A percentile compares a stretch with the other conserved stretches of the same genome.
Evolutionary conservation across 2,113 vertebrate species (phyloP).

Genomic region (Pungitius pungitius): DNA sequence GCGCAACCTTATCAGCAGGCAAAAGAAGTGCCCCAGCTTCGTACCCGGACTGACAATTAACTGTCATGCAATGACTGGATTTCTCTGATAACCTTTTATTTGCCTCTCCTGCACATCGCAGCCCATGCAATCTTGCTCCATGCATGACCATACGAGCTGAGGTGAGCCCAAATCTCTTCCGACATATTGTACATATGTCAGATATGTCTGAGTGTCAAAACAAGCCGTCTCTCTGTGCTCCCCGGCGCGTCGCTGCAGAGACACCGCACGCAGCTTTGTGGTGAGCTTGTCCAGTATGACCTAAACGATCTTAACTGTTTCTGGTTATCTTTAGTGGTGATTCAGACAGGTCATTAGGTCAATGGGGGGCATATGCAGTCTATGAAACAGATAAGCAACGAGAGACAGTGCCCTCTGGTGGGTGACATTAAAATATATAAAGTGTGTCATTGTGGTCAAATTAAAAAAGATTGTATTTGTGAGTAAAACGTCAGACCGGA

Average conservation of each 20-base stretch:
- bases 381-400: not conserved
- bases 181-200: constrained; percentile 56
- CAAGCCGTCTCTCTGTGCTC: constrained; percentile 1
- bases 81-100: constrained; percentile 78
- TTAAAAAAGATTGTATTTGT: too few species aligned
- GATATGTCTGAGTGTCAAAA: constrained; percentile 32
- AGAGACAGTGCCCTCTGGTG: constrained; percentile 65
- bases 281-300: constrained; percentile 9
- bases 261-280: constrained; percentile 29
- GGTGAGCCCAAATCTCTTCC: constrained; percentile 71
- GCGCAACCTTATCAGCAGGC: constrained; percentile 75
- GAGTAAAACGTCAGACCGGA: not conserved
- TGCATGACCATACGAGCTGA: constrained; percentile 43
- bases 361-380: constrained; percentile 3
- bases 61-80: constrained; percentile 77
- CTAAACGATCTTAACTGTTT: constrained; percentile 32
- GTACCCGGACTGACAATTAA: constrained; percentile 72
- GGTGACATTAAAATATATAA: not conserved
- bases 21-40: constrained; percentile 67
- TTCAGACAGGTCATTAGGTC: constrained; percentile 65
- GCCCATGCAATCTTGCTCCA: constrained; percentile 52
- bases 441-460: not conserved
- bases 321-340: constrained; percentile 8
- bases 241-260: constrained; percentile 3
- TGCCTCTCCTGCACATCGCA: constrained; percentile 45